Evolutionary conservation across 1,140 invertebrate genomes (phyloP).

Genomic region (Eulimnadia texana): DNA sequence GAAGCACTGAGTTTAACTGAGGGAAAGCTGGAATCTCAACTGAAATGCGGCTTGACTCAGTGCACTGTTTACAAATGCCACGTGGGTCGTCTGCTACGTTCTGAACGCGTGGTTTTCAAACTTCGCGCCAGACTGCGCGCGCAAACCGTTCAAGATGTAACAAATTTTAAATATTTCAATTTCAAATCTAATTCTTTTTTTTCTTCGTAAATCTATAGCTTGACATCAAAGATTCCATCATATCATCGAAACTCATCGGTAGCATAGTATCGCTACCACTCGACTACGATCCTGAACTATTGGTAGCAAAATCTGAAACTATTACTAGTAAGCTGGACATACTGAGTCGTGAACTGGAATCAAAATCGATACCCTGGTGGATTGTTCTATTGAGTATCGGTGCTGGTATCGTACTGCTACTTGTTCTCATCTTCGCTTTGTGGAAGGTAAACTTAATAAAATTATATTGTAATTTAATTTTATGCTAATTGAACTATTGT

Average conservation of each 20-base stretch:
- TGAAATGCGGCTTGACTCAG: conserved; percentile 49
- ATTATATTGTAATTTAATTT: neutral
- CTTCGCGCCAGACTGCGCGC: conserved; percentile 62
- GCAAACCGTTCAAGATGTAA: conserved; percentile 57
- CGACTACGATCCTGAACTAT: conserved; percentile 45
- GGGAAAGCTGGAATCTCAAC: conserved; percentile 18
- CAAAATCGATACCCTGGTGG: conserved; percentile 70
- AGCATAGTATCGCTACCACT: conserved; percentile 56
- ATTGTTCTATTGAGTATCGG: conserved; percentile 72
- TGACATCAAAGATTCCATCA: conserved; percentile 35
- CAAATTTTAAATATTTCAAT: neutral
- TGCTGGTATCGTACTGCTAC: conserved; percentile 60
- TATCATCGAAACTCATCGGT: conserved; percentile 58
- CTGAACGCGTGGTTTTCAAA: conserved; percentile 61
- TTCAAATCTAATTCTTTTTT: neutral
- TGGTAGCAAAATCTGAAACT: conserved; percentile 40
- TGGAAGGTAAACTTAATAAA: conserved; percentile 53
- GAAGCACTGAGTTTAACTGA: neutral
- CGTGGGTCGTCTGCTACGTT: conserved; percentile 46
- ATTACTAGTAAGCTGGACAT: conserved; percentile 50
- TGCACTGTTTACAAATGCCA: conserved; percentile 59
- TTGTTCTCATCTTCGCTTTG: conserved; percentile 61
- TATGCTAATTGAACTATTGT: conserved; percentile 8
- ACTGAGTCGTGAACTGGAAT: conserved; percentile 37
- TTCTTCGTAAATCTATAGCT: conserved; percentile 28